These are phyloP conservation scores for Amblyraja radiata DNA, from an alignment of 2,797 vertebrate species.

Conservation along the genomic window DNA sequence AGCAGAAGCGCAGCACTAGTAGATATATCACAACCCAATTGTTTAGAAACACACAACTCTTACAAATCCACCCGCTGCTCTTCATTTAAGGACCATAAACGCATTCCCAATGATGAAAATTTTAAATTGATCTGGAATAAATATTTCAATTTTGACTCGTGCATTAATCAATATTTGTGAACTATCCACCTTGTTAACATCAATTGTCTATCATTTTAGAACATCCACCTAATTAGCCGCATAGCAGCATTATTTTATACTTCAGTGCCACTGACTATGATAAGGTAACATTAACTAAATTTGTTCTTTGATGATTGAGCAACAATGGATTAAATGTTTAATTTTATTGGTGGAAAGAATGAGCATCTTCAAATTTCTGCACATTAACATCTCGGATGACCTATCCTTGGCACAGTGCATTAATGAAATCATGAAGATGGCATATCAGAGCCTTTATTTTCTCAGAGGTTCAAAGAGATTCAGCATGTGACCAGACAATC, in stretches of 20 bases:
- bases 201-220: neutral
- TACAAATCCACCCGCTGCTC: neutral
- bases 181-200: neutral
- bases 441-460: no score
- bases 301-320: neutral
- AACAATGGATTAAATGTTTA: neutral
- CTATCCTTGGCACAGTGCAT: no score
- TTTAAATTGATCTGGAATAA: neutral
- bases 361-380: no score
- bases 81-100: neutral
- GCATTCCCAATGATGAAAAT: neutral
- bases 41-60: no score
- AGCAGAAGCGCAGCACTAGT: no score
- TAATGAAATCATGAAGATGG: no score
- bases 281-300: neutral
- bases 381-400: no score
- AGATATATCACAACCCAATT: no score
- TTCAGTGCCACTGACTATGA: neutral
- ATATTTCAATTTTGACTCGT: neutral
- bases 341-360: no score
- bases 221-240: neutral
- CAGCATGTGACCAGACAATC: no score
- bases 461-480: no score
- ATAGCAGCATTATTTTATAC: neutral
- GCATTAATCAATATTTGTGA: neutral